phyloP scores from a whole-genome alignment of 2,113 vertebrate species.

The Zosterops hypoxanthus region DNA sequence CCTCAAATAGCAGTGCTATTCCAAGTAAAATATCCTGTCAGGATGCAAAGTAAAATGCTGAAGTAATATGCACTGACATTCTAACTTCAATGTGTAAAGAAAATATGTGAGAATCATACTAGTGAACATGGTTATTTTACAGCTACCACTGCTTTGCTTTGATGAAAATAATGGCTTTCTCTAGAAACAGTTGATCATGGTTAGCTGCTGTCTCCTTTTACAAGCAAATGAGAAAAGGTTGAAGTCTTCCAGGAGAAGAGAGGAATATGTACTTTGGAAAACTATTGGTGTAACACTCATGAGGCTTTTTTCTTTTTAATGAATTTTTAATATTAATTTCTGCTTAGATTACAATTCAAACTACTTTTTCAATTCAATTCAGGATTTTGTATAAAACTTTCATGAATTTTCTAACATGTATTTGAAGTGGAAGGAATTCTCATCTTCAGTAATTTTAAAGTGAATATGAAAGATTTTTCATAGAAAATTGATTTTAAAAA shows the following conservation, averaged over 20 bases:
- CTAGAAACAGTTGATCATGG: not conserved
- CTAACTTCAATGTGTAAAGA: not conserved
- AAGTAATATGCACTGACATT: constrained; percentile 18
- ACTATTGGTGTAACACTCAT: not conserved
- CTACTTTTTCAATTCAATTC: not conserved
- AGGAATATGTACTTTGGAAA: not conserved
- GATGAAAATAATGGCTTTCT: not conserved
- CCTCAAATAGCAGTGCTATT: constrained; percentile 10
- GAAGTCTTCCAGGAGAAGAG: not conserved
- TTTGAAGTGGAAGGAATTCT: not conserved
- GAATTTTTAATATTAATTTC: not conserved
- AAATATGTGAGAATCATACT: not conserved
- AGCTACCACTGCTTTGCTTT: not conserved
- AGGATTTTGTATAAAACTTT: not conserved
- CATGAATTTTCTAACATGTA: not conserved
- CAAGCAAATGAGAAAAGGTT: not conserved
- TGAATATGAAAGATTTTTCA: not conserved
- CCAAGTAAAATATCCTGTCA: not conserved
- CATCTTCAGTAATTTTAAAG: not conserved
- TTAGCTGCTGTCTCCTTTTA: not conserved
- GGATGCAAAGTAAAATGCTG: not conserved
- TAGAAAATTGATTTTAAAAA: not conserved
- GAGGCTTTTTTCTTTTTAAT: rapidly evolving
- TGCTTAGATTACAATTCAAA: not conserved
- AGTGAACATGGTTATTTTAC: not conserved